phyloP scores from a whole-genome alignment of 2,113 vertebrate genomes.

The Eubucco bourcierii region DNA sequence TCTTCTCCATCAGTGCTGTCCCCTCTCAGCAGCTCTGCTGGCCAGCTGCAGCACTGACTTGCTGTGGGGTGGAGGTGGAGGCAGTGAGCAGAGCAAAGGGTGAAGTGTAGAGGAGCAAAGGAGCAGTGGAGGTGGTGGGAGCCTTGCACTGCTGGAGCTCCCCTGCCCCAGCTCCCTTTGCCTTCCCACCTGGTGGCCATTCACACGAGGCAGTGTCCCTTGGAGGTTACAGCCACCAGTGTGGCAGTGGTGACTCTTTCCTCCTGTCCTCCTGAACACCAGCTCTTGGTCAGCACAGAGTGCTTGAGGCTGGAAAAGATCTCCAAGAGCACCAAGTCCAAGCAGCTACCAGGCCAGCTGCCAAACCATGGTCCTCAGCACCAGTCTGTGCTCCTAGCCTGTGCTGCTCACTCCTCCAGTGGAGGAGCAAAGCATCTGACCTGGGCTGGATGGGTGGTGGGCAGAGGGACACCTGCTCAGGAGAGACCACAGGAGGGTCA shows the following conservation, averaged over 20 bases:
- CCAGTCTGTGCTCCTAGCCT: neutral
- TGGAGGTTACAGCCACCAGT: accelerated
- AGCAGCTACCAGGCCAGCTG: no score
- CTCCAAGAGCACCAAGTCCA: no score
- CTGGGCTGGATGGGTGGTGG: neutral
- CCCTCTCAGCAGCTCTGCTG: neutral
- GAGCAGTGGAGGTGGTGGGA: neutral
- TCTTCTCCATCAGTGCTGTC: neutral
- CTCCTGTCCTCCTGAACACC: neutral
- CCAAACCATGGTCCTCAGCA: no score
- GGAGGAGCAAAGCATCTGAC: accelerated
- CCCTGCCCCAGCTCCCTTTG: neutral
- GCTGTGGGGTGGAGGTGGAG: accelerated
- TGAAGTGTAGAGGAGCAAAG: neutral
- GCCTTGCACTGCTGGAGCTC: accelerated
- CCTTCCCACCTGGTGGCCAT: neutral
- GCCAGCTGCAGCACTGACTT: accelerated
- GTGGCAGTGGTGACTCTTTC: neutral
- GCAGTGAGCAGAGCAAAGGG: neutral
- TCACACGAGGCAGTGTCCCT: neutral
- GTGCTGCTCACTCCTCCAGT: accelerated
- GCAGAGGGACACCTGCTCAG: neutral
- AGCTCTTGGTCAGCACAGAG: neutral
- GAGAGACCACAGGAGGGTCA: accelerated
- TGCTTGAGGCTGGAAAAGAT: no score